A percentile compares a stretch with the other conserved stretches of the same genome.
Evolutionary conservation across 2,888 invertebrate species (phyloP).

Genomic region (Harpalus rufipes): DNA sequence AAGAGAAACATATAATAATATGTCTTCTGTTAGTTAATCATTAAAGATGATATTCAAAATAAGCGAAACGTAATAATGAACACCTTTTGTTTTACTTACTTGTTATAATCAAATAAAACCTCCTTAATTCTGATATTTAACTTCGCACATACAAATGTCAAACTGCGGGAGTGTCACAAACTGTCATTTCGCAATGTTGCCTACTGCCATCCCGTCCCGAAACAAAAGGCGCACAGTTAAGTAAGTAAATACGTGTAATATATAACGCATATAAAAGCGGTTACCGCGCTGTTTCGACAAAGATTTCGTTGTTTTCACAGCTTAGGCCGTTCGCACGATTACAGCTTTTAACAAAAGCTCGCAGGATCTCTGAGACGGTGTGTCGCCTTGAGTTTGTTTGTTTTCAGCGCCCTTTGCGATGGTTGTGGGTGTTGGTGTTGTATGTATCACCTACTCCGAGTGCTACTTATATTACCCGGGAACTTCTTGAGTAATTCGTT

Average conservation of each 20-base stretch:
- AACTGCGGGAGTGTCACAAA: neutral
- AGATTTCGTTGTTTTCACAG: conserved; percentile 64
- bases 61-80: neutral
- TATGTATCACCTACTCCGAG: conserved; percentile 20
- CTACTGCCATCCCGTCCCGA: neutral
- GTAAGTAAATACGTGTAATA: conserved; percentile 61
- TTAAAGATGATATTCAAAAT: neutral
- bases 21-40: neutral
- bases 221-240: conserved; percentile 59
- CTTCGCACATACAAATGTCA: neutral
- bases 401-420: conserved; percentile 18
- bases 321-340: conserved; percentile 61
- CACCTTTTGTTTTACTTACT: neutral
- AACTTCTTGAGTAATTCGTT: conserved; percentile 43
- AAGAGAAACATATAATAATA: neutral
- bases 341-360: conserved; percentile 57
- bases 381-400: conserved; percentile 62
- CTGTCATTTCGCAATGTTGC: neutral
- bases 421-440: conserved; percentile 25
- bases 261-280: conserved; percentile 60
- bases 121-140: neutral
- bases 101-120: neutral
- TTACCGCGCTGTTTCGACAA: conserved; percentile 47
- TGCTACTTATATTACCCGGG: conserved; percentile 22
- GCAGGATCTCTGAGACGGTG: conserved; percentile 40